A percentile compares a stretch with the other conserved stretches of the same genome.
These are phyloP conservation scores for Nanorana parkeri DNA, from an alignment of 2,113 vertebrate species.

Conservation along the genomic window DNA sequence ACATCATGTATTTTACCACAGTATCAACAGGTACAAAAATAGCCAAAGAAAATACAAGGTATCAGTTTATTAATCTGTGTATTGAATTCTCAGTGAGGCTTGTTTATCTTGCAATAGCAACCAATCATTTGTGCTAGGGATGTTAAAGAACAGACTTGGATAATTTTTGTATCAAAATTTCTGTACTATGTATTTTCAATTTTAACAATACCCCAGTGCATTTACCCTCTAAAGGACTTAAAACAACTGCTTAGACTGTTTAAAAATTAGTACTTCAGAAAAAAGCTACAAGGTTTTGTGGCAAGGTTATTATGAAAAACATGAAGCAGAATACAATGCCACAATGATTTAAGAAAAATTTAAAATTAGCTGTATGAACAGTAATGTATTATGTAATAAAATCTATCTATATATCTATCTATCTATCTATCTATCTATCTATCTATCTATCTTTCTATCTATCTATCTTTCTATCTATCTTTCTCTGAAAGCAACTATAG, in stretches of 20 bases:
- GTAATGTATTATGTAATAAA: too few relatives aligned
- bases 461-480: too few relatives aligned
- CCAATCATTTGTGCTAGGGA: constrained; percentile 17
- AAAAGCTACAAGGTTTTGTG: not conserved
- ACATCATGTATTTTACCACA: not conserved
- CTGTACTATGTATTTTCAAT: constrained; percentile 25
- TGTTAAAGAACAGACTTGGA: constrained; percentile 15
- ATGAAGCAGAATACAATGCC: too few relatives aligned
- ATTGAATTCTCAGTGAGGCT: constrained; percentile 44
- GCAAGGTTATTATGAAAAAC: too few relatives aligned
- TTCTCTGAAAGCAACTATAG: too few relatives aligned
- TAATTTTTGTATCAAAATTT: constrained; percentile 35
- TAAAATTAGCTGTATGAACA: too few relatives aligned
- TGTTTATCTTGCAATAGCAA: constrained; percentile 24
- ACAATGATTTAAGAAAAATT: too few relatives aligned
- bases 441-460: too few relatives aligned
- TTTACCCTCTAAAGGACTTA: not conserved
- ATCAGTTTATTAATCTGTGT: constrained; percentile 52
- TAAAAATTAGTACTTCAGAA: not conserved
- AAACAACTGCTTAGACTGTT: not conserved
- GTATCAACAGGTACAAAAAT: not conserved
- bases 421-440: too few relatives aligned
- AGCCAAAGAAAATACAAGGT: constrained; percentile 5
- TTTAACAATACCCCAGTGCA: constrained; percentile 14
- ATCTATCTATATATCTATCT: too few relatives aligned